These are phyloP conservation scores for Alviniconcha strummeri DNA, from an alignment of 2,888 invertebrate genomes.

Conservation along the genomic window DNA sequence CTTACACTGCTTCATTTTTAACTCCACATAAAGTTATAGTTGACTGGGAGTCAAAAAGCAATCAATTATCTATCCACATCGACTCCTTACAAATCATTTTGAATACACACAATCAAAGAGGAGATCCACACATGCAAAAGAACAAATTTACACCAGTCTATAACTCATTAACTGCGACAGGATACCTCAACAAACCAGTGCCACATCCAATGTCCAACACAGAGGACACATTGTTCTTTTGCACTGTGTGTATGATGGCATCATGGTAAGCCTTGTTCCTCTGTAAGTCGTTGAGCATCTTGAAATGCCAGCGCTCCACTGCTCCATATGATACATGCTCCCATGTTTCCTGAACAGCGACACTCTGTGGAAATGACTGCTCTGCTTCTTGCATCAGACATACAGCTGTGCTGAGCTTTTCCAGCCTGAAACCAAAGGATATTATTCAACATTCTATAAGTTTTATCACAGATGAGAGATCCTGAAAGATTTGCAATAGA, in stretches of 20 bases:
- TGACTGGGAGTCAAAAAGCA: too few relatives aligned
- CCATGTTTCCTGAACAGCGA: conserved; percentile 81
- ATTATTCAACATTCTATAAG: not conserved
- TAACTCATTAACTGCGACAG: not conserved
- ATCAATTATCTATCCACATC: too few relatives aligned
- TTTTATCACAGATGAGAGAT: too few relatives aligned
- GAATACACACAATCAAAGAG: too few relatives aligned
- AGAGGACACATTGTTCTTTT: conserved; percentile 74
- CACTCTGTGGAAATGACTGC: conserved; percentile 75
- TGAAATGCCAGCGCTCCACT: conserved; percentile 87
- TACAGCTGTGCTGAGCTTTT: conserved; percentile 78
- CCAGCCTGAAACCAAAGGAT: conserved; percentile 75
- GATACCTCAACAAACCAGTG: conserved; percentile 81
- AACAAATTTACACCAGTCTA: not conserved
- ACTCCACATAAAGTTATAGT: too few relatives aligned
- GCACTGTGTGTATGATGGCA: conserved; percentile 79
- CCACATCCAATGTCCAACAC: conserved; percentile 87
- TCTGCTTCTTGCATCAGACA: conserved; percentile 78
- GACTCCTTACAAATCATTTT: too few relatives aligned
- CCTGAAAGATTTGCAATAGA: too few relatives aligned
- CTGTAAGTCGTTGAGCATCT: conserved; percentile 85
- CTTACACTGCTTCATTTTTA: too few relatives aligned
- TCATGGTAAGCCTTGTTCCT: conserved; percentile 81
- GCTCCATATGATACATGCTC: conserved; percentile 82
- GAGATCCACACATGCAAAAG: not conserved